Percentiles rank a stretch among this genome's conserved stretches.
phyloP scores from a whole-genome alignment of 1,140 invertebrate genomes.

The Anagrus nilaparvatae region DNA sequence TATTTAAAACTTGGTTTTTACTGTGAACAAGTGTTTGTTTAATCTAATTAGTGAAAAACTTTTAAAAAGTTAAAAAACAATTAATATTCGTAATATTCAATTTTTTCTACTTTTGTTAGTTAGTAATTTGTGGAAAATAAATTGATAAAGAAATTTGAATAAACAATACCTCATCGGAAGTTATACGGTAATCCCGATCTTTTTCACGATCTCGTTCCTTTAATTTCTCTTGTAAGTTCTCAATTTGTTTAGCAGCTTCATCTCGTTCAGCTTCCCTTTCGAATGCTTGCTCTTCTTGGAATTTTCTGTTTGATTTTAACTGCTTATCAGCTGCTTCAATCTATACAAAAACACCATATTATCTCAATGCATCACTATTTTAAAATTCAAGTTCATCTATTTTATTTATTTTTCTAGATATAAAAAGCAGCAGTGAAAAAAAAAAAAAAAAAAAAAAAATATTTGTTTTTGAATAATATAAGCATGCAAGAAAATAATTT shows the following conservation, averaged over 20 bases:
- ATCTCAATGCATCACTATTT: too few relatives aligned
- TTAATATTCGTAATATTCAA: too few relatives aligned
- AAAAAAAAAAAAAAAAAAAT: too few relatives aligned
- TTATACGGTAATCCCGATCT: conserved; percentile 36
- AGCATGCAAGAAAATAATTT: too few relatives aligned
- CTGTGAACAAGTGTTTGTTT: conserved; percentile 2
- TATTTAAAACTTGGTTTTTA: too few relatives aligned
- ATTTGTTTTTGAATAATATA: too few relatives aligned
- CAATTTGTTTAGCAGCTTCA: conserved; percentile 56
- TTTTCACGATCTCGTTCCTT: conserved; percentile 52
- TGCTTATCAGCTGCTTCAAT: conserved; percentile 72
- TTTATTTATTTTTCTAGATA: too few relatives aligned
- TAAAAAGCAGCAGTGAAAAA: too few relatives aligned
- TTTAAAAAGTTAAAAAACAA: too few relatives aligned
- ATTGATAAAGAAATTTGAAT: conserved; percentile 7
- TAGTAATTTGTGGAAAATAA: not conserved
- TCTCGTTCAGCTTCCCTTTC: conserved; percentile 71
- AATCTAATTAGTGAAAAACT: not conserved
- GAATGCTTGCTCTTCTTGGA: conserved; percentile 68
- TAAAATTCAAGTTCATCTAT: too few relatives aligned
- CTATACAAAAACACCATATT: too few relatives aligned
- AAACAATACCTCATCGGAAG: conserved; percentile 34
- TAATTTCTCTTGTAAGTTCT: conserved; percentile 49
- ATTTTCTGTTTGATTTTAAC: conserved; percentile 57
- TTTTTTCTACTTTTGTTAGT: not conserved